Percentiles rank a stretch among this genome's conserved stretches.
Evolutionary conservation across 2,888 invertebrate genomes (phyloP).

Genomic region (Lathronympha strigana): DNA sequence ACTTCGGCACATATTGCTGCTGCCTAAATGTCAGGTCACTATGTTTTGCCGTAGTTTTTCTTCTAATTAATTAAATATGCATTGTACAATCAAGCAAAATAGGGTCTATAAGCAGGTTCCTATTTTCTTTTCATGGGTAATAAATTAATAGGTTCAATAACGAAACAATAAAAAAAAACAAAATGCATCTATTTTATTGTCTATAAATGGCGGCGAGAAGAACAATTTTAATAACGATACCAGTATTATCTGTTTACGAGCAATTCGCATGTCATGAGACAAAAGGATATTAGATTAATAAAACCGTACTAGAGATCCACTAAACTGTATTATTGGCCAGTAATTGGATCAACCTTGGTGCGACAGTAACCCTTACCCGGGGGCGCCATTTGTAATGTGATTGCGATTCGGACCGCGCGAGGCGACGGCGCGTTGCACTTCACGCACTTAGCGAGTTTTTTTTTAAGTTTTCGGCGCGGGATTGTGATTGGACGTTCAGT

Average conservation of each 20-base stretch:
- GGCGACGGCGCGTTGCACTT: constrained; percentile 45
- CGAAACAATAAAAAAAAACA: too few species aligned
- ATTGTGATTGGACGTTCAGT: not conserved
- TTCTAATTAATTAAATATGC: too few species aligned
- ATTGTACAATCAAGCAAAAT: too few species aligned
- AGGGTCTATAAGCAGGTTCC: too few species aligned
- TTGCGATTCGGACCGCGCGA: constrained; percentile 64
- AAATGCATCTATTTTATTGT: too few species aligned
- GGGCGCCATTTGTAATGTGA: constrained; percentile 62
- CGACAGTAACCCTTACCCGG: constrained; percentile 72
- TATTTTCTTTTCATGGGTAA: too few species aligned
- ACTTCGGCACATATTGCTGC: constrained; percentile 34
- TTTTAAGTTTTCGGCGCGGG: constrained; percentile 21
- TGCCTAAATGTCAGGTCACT: constrained; percentile 8
- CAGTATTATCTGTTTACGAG: constrained; percentile 45
- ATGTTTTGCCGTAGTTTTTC: too few species aligned
- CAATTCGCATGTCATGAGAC: constrained; percentile 38
- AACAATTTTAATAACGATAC: too few species aligned
- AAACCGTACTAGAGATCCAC: constrained; percentile 42
- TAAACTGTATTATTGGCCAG: constrained; percentile 60
- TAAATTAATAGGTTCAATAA: too few species aligned
- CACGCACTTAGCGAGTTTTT: constrained; percentile 11
- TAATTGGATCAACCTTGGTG: constrained; percentile 82
- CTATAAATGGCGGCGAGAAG: not conserved
- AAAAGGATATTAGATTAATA: constrained; percentile 37